phyloP scores from a whole-genome alignment of 2,888 invertebrate species.

The Ichneumon xanthorius region DNA sequence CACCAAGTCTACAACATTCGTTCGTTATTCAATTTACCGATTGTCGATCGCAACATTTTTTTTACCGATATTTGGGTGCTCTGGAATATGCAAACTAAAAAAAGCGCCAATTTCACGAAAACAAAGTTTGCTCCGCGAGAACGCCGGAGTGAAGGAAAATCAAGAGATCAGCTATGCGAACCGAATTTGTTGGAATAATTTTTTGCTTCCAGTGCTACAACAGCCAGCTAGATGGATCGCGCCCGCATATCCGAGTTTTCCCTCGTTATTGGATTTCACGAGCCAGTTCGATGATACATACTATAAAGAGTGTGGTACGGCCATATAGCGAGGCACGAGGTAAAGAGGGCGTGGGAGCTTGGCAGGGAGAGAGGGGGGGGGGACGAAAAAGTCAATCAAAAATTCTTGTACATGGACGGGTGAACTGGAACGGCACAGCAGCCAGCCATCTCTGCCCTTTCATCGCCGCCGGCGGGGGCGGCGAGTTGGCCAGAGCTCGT shows the following conservation, averaged over 20 bases:
- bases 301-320: conserved; percentile 22
- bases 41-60: too few species aligned
- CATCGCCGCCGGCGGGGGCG: conserved; percentile 30
- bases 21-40: too few species aligned
- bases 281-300: conserved; percentile 51
- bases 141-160: background rate
- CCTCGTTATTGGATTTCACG: conserved; percentile 66
- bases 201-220: conserved; percentile 21
- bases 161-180: background rate
- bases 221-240: background rate
- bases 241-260: conserved; percentile 32
- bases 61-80: background rate
- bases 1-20: too few species aligned
- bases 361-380: background rate
- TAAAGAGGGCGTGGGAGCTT: conserved; percentile 9
- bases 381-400: conserved; percentile 66
- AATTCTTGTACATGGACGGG: conserved; percentile 55
- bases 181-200: conserved; percentile 43
- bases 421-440: conserved; percentile 38
- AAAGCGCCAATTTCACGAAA: background rate
- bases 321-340: background rate
- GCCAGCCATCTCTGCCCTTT: conserved; percentile 53
- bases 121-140: background rate
- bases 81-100: background rate
- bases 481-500: conserved; percentile 31